Evolutionary conservation across 2,113 vertebrate genomes (phyloP).

Genomic region (Riparia riparia): DNA sequence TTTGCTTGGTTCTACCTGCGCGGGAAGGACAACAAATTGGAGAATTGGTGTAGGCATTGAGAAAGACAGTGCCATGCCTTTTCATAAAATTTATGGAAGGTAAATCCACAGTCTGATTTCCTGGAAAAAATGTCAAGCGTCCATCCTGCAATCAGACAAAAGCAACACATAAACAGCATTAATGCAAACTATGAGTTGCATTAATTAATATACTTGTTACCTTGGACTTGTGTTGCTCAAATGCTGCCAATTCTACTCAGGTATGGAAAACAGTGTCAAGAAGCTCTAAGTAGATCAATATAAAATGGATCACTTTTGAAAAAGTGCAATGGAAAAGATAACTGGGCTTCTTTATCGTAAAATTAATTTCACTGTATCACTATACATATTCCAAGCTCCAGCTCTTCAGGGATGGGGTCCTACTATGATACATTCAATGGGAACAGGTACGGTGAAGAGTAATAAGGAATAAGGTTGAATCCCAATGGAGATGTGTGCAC

Average conservation of each 20-base stretch:
- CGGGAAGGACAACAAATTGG: conserved; percentile 97
- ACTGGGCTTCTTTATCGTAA: not conserved
- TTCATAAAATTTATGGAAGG: conserved; percentile 88
- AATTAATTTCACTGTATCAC: not conserved
- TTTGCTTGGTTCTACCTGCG: conserved; percentile 80
- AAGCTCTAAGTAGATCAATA: not conserved
- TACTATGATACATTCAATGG: not conserved
- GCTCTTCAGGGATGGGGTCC: not conserved
- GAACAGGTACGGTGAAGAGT: not conserved
- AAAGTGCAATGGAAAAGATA: not conserved
- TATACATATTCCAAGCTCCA: not conserved
- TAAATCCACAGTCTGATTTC: conserved; percentile 85
- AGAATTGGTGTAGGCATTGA: conserved; percentile 94
- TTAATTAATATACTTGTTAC: not conserved
- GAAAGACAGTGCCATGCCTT: conserved; percentile 83
- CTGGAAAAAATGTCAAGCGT: conserved; percentile 88
- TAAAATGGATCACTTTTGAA: not conserved
- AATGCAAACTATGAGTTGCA: not conserved
- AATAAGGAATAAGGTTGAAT: not conserved
- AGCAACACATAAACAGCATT: not conserved
- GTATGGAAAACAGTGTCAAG: not conserved
- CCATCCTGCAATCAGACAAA: conserved; percentile 85
- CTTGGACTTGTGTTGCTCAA: not conserved
- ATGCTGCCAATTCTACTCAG: not conserved
- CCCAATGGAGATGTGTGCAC: not conserved